These are phyloP conservation scores for Andrena dorsata DNA, from an alignment of 2,888 invertebrate species.

Conservation along the genomic window DNA sequence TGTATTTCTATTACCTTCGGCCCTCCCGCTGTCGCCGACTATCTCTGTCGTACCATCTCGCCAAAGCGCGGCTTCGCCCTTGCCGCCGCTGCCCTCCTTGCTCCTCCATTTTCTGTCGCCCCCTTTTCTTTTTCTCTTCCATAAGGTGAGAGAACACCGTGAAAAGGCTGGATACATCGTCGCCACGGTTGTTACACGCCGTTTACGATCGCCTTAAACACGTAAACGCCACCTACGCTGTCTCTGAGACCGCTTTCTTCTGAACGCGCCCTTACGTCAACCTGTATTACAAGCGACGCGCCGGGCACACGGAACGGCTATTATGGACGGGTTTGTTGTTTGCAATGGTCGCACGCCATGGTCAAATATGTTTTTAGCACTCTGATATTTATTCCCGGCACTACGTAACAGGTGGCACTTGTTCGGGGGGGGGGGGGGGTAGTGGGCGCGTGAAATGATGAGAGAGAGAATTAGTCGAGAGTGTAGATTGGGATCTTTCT, in stretches of 20 bases:
- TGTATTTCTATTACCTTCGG: slow-evolving; percentile 55
- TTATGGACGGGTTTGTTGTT: slow-evolving; percentile 30
- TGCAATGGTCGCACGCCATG: slow-evolving; percentile 7
- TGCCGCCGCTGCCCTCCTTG: background rate
- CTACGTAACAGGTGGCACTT: slow-evolving; percentile 32
- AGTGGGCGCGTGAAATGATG: too few relatives aligned
- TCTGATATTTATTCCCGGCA: slow-evolving; percentile 19
- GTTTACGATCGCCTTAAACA: slow-evolving; percentile 65
- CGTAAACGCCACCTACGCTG: slow-evolving; percentile 46
- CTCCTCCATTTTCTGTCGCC: background rate
- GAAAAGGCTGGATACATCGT: slow-evolving; percentile 49
- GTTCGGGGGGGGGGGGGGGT: too few relatives aligned
- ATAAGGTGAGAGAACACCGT: slow-evolving; percentile 15
- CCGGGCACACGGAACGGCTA: slow-evolving; percentile 27
- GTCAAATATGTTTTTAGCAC: slow-evolving; percentile 30
- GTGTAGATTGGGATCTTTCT: too few relatives aligned
- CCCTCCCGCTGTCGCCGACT: slow-evolving; percentile 41
- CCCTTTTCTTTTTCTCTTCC: slow-evolving; percentile 12
- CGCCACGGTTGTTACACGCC: slow-evolving; percentile 56
- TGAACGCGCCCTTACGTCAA: slow-evolving; percentile 40
- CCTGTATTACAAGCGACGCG: slow-evolving; percentile 51
- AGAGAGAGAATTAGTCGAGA: too few relatives aligned
- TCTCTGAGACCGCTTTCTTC: slow-evolving; percentile 30
- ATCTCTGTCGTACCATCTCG: slow-evolving; percentile 36
- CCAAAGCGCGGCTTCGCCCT: background rate